These are phyloP conservation scores for Caranx ignobilis DNA, from an alignment of 2,113 vertebrate genomes.

Conservation along the genomic window DNA sequence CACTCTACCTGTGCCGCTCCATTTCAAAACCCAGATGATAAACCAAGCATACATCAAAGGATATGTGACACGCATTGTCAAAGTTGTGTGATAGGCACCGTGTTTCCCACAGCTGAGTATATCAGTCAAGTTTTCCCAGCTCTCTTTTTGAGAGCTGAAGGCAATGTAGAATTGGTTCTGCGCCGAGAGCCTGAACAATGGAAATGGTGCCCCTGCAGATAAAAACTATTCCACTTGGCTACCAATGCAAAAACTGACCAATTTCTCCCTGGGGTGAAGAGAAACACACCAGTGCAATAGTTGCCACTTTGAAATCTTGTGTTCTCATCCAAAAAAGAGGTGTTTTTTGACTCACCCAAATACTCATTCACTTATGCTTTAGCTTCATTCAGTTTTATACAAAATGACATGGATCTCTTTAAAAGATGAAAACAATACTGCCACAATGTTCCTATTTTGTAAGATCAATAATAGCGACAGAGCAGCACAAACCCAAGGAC, in stretches of 20 bases:
- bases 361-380: slow-evolving; percentile 13
- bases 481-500: slow-evolving; percentile 48
- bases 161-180: slow-evolving; percentile 50
- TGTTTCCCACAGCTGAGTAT: slow-evolving; percentile 36
- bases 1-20: slow-evolving; percentile 62
- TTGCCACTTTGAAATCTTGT: slow-evolving; percentile 26
- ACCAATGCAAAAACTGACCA: slow-evolving; percentile 30
- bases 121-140: slow-evolving; percentile 48
- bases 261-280: slow-evolving; percentile 11
- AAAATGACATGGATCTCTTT: slow-evolving; percentile 37
- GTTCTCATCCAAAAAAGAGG: not conserved
- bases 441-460: slow-evolving; percentile 31
- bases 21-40: slow-evolving; percentile 64
- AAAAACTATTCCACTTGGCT: slow-evolving; percentile 27
- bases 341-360: slow-evolving; percentile 8
- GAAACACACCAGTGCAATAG: slow-evolving; percentile 32
- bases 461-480: slow-evolving; percentile 25
- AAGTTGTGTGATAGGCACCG: slow-evolving; percentile 7
- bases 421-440: slow-evolving; percentile 16
- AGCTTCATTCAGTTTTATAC: slow-evolving; percentile 30
- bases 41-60: slow-evolving; percentile 44
- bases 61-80: slow-evolving; percentile 32
- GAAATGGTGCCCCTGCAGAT: slow-evolving; percentile 43
- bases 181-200: slow-evolving; percentile 25
- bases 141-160: slow-evolving; percentile 41